Base-by-base conservation (phyloP, 92 coral and sea anemone species). In the Actinostola sp. region DNA sequence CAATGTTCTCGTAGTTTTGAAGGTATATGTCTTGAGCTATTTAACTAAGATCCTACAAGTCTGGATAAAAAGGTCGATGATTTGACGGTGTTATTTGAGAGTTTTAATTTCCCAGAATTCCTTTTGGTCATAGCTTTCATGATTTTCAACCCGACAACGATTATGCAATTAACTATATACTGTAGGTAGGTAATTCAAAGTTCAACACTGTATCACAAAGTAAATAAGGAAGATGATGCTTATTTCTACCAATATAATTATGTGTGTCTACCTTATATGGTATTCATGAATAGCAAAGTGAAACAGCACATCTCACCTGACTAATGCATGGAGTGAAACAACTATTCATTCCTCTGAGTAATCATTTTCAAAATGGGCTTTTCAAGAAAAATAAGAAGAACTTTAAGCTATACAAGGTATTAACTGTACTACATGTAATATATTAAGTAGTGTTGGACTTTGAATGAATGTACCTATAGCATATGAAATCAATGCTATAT, bases 341-440 rank as follows among this genome's bases (percentile, higher is more conserved):
- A 53, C 1, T 53, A 16, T 20, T 53, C 19, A 48, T 23, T 10
- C 3, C 26, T 5, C 21, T 7, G 12, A 2, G 27, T n/a, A 16
- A 16, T 6, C 59, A 16, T n/a, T 1, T 20, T 53, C 21, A 20
- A 16, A 32, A 68, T 68, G 74, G 74, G 74, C 23, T 56, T 68
- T 33, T 51, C 74, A 50, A 25, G 62, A 35, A 45, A 21, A 28
- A 30, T 68, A 30, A 21, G 61, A 56, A 50, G 74, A 51, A n/a
- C 74, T 0, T 68, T 68, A 21, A 68, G 49, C 31, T 55, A 68
- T 51, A 24, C 74, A 0, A 68, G 74, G 74, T 68, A 12, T 19
- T n/a, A 20, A 20, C 3, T 20, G 59, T n/a, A 46, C 19, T 46
- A 46, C 4, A 46, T 13, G 19, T 6, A 4, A 46, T 16, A 4